phyloP scores from a whole-genome alignment of 2,797 vertebrate species.

The Nothura maculosa region DNA sequence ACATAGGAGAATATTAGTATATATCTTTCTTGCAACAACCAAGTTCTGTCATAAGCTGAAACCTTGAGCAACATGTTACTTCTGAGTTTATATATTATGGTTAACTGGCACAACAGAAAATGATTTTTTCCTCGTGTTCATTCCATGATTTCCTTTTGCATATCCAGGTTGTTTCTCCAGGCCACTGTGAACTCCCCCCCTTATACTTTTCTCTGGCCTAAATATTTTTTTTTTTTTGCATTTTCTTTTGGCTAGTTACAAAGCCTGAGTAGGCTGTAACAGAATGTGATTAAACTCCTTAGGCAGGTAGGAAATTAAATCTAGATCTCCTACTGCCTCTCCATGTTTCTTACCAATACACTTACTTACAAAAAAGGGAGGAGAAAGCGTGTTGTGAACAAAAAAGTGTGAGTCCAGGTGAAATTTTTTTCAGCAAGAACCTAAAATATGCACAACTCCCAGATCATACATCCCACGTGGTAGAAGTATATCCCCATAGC shows the following conservation, averaged over 20 bases:
- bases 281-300: constrained; percentile 8
- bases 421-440: background rate
- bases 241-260: background rate
- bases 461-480: background rate
- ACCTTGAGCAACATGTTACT: background rate
- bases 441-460: background rate
- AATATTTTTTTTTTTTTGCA: constrained; percentile 35
- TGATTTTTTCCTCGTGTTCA: background rate
- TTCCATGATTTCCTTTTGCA: background rate
- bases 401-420: background rate
- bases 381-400: background rate
- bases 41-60: background rate
- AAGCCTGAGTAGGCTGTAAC: constrained; percentile 1
- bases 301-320: constrained; percentile 33
- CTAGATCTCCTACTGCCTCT: background rate
- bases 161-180: background rate
- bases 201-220: background rate
- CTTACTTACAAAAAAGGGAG: background rate
- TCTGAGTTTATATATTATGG: background rate
- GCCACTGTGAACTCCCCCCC: background rate
- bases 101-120: background rate
- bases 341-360: background rate
- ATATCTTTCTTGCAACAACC: background rate
- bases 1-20: background rate
- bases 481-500: background rate